Conservation (phyloP, 37 sponge, comb jelly and placozoan genomes). For the Theonella swinhoei region DNA sequence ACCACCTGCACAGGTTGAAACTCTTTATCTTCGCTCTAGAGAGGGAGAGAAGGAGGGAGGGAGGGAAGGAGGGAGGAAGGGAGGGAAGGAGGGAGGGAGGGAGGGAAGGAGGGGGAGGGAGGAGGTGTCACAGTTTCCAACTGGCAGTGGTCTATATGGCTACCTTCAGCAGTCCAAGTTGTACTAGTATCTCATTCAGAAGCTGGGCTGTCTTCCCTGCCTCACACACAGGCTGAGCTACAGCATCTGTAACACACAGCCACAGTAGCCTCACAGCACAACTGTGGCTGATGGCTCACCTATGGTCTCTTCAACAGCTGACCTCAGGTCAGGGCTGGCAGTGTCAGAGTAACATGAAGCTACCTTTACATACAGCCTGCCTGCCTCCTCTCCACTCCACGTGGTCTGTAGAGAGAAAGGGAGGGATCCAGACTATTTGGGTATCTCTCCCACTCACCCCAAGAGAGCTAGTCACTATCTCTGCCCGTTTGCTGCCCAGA, state of each 20-base stretch:
- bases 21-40: slow-evolving; percentile 72
- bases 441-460: slow-evolving; percentile 7
- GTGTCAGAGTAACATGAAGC: slow-evolving; percentile 20
- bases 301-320: slow-evolving; percentile 26
- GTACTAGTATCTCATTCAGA: slow-evolving; percentile 58
- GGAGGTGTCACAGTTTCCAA: too few relatives aligned
- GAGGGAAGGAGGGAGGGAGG: background rate
- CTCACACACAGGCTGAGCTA: slow-evolving; percentile 22
- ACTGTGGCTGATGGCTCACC: slow-evolving; percentile 10
- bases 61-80: too few relatives aligned
- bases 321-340: background rate
- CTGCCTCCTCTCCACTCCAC: background rate
- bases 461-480: slow-evolving; percentile 19
- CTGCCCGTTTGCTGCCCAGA: slow-evolving; percentile 10
- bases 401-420: background rate
- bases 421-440: background rate
- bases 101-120: too few relatives aligned
- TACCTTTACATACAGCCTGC: slow-evolving; percentile 35
- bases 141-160: background rate
- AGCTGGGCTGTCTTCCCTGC: slow-evolving; percentile 11
- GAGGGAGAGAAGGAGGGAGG: background rate
- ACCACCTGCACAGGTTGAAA: slow-evolving; percentile 56
- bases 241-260: slow-evolving; percentile 20
- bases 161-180: slow-evolving; percentile 83
- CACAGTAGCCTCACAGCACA: background rate